A percentile compares a stretch with the other conserved stretches of the same genome.
Evolutionary conservation across 2,113 vertebrate genomes (phyloP).

Genomic region (Atractosteus spatula): DNA sequence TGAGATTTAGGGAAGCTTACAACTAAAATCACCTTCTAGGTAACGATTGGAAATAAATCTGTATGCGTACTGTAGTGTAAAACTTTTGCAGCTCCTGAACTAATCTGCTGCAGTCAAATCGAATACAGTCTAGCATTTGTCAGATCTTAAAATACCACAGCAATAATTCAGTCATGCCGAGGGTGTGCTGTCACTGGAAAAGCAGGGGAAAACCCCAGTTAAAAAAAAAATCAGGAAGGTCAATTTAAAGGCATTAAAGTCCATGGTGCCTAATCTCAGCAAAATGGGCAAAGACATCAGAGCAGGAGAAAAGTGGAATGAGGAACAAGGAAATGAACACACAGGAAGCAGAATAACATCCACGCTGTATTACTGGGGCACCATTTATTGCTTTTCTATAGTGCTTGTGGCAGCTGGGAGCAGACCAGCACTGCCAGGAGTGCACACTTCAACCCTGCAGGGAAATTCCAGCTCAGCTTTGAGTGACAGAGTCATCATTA

Average conservation of each 20-base stretch:
- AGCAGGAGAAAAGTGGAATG: conserved; percentile 51
- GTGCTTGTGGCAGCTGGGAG: conserved; percentile 30
- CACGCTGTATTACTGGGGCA: conserved; percentile 21
- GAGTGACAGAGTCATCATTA: conserved; percentile 56
- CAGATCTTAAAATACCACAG: too few species aligned
- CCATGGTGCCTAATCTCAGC: conserved; percentile 46
- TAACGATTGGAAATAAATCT: too few species aligned
- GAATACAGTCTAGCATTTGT: too few species aligned
- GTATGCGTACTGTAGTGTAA: too few species aligned
- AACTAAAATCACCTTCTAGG: too few species aligned
- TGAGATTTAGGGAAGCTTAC: too few species aligned
- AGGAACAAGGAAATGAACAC: conserved; percentile 51
- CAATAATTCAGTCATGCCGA: too few species aligned
- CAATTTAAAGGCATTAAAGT: conserved; percentile 17
- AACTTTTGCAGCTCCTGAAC: too few species aligned
- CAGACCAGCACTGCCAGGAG: conserved; percentile 26
- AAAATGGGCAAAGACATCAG: conserved; percentile 36
- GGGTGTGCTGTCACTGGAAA: too few species aligned
- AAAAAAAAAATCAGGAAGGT: too few species aligned
- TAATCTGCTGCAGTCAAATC: too few species aligned
- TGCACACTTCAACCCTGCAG: conserved; percentile 36
- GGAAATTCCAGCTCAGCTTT: conserved; percentile 53
- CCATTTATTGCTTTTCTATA: conserved; percentile 34
- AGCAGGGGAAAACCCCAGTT: too few species aligned
- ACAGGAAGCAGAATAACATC: not conserved